phyloP scores from a whole-genome alignment of 2,113 vertebrate species.

The Melozone crissalis region DNA sequence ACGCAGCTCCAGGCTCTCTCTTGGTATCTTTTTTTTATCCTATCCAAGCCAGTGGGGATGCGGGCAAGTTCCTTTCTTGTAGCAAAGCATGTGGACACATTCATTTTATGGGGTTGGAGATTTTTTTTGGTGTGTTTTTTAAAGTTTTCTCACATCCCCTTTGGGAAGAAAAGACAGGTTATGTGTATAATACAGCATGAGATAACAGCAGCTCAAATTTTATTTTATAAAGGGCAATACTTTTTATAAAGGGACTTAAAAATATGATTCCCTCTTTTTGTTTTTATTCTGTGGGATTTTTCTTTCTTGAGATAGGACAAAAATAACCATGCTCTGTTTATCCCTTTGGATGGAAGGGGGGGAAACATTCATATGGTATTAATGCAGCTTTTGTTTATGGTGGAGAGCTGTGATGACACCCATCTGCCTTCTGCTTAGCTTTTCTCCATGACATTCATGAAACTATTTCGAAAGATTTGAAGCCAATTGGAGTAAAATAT shows the following conservation, averaged over 20 bases:
- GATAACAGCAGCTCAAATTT: not conserved
- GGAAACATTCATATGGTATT: slow-evolving; percentile 11
- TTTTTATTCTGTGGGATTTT: not conserved
- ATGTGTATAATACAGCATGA: not conserved
- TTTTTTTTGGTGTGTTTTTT: not conserved
- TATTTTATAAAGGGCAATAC: not conserved
- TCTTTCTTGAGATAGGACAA: not conserved
- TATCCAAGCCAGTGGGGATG: accelerated
- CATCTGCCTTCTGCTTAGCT: slow-evolving; percentile 46
- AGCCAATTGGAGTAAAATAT: not conserved
- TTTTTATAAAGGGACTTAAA: not conserved
- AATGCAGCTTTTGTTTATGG: slow-evolving; percentile 60
- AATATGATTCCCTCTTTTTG: accelerated
- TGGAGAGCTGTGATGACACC: slow-evolving; percentile 29
- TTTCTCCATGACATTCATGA: slow-evolving; percentile 46
- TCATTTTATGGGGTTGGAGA: not conserved
- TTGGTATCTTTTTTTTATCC: not conserved
- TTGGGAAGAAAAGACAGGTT: not conserved
- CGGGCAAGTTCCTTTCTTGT: accelerated
- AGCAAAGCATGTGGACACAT: accelerated
- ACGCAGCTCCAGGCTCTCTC: not conserved
- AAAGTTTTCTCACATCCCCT: not conserved
- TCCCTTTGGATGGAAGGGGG: not conserved
- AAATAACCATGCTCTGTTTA: slow-evolving; percentile 45
- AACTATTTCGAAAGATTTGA: slow-evolving; percentile 23